Base-by-base conservation (phyloP, 2,888 invertebrate species). In the Sarcophaga variegata region DNA sequence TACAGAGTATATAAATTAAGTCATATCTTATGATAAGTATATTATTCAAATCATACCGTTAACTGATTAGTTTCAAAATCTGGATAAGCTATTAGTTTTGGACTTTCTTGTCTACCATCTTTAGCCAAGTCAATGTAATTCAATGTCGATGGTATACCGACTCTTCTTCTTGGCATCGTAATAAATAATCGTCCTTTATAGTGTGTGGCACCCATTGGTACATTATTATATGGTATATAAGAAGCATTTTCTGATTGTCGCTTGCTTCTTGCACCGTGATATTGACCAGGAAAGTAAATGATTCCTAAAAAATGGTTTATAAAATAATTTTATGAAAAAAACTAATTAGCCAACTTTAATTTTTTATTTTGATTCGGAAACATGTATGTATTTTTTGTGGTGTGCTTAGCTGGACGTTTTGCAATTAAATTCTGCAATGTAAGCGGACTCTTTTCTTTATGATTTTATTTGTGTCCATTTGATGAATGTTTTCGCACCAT, bases 91-190 rank as follows among this genome's bases (percentile, higher is more conserved):
- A 80, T 83, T 0, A 93, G 88, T 88, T 91, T 91, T 20, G 93
- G 93, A 81, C 92, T 93, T 4, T 45, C 81, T 60, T 90, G 75
- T 0, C 47, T 22, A 12, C 90, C 89, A 47, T 95, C 92, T 67
- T 94, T 94, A 4, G 71, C 74, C 83, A 93, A 22, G 82, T 92
- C 91, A 22, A 93, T 90, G 78, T 90, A 90, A 92, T 96, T 96
- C 14, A 96, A 90, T 5, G 95, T 96, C 0, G 95, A 94, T 4
- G 95, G 95, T 67, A 96, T 95, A 17, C 96, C 95, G 45, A 94
- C 93, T 86, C 95, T 94, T 91, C 97, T 94, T 76, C 97, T 94
- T 0, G 97, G 97, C 60, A 97, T 94, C 0, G 97, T 96, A 3
- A 97, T 92, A 89, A 97, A 96, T 4, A 97, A 90, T 88, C 96